These are phyloP conservation scores for Baryphthengus martii DNA, from an alignment of 2,113 vertebrate species.

Conservation along the genomic window DNA sequence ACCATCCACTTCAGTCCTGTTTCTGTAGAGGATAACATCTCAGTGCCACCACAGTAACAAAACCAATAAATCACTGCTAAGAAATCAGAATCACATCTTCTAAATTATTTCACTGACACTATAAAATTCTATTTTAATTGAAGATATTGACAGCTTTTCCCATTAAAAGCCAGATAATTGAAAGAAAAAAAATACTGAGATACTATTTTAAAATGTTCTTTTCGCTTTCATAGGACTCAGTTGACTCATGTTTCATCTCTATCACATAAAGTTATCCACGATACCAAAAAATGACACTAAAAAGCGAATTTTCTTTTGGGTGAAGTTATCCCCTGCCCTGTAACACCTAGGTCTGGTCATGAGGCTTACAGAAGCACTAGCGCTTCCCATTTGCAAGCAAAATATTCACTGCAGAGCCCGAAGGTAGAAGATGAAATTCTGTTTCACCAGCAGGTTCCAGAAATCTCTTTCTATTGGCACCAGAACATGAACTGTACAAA, in stretches of 20 bases:
- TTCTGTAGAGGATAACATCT: neutral
- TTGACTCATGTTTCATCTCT: neutral
- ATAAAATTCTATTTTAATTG: neutral
- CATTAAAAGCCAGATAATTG: neutral
- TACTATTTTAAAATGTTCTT: neutral
- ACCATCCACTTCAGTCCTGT: neutral
- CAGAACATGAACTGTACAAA: neutral
- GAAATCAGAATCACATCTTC: neutral
- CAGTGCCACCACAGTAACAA: neutral
- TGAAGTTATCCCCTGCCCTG: neutral
- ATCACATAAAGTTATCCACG: neutral
- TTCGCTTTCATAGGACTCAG: neutral
- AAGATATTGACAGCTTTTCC: neutral
- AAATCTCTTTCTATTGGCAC: neutral
- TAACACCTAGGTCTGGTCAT: neutral
- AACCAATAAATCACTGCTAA: neutral
- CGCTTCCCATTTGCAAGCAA: neutral
- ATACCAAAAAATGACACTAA: neutral
- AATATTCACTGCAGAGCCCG: neutral
- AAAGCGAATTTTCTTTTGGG: neutral
- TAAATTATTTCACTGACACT: neutral
- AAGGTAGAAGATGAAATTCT: neutral
- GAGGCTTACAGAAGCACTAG: neutral
- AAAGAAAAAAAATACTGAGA: neutral
- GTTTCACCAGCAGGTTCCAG: neutral